phyloP scores from a whole-genome alignment of 2,113 vertebrate species.

The Pandion haliaetus region DNA sequence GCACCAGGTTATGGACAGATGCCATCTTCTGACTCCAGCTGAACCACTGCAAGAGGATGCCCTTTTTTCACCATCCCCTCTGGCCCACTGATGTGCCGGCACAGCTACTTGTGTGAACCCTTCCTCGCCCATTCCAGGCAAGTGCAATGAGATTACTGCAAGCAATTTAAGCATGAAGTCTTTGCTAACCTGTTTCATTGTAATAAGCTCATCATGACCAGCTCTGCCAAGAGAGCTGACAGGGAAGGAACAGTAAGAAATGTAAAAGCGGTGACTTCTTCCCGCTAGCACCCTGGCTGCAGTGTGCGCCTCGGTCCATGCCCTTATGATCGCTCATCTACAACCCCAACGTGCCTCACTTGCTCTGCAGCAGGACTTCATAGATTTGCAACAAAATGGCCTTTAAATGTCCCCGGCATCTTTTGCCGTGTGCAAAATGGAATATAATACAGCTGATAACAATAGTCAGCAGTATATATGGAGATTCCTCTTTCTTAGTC shows the following conservation, averaged over 20 bases:
- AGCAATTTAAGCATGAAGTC: background rate
- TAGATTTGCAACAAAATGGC: background rate
- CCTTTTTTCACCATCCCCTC: background rate
- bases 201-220: background rate
- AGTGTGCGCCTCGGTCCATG: background rate
- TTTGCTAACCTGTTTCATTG: background rate
- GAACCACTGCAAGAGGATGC: background rate
- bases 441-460: background rate
- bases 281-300: background rate
- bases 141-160: background rate
- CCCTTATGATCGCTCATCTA: fast-evolving
- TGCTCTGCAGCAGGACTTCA: background rate
- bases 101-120: background rate
- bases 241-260: background rate
- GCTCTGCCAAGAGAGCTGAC: background rate
- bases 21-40: background rate
- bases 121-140: background rate
- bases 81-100: background rate
- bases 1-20: background rate
- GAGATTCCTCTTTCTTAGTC: background rate
- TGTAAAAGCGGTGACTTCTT: background rate
- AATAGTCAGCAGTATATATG: background rate
- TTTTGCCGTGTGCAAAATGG: background rate
- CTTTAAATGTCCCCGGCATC: background rate
- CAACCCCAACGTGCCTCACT: fast-evolving